A percentile compares a stretch with the other conserved stretches of the same genome.
These are phyloP conservation scores for Cheirogaleus medius DNA, from an alignment of 2,113 vertebrate species.

Conservation along the genomic window DNA sequence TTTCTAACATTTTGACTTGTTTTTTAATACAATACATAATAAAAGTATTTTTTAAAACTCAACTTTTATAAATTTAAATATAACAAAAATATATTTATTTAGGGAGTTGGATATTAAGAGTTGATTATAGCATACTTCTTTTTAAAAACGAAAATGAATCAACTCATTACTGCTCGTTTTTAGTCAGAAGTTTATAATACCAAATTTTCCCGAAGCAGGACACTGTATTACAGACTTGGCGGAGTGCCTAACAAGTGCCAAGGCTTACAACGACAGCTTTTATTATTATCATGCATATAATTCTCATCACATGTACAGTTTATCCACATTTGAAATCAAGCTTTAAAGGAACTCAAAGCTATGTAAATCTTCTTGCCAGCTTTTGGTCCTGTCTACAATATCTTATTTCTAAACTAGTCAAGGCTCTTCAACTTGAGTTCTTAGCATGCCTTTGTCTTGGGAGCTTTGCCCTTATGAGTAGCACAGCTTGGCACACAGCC, in stretches of 20 bases:
- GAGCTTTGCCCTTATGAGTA: constrained; percentile 34
- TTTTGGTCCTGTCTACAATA: not conserved
- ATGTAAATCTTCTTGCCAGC: not conserved
- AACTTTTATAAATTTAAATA: not conserved
- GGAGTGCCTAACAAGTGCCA: not conserved
- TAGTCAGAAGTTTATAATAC: not conserved
- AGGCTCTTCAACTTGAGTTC: constrained; percentile 32
- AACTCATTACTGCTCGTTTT: not conserved
- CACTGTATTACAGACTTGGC: not conserved
- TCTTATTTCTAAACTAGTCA: constrained; percentile 58
- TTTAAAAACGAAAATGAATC: constrained; percentile 25
- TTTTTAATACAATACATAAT: not conserved
- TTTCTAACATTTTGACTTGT: not conserved
- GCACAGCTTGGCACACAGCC: not conserved
- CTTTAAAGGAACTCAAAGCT: constrained; percentile 13
- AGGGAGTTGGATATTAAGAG: not conserved
- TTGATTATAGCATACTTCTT: not conserved
- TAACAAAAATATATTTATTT: not conserved
- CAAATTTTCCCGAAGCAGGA: not conserved
- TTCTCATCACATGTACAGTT: not conserved
- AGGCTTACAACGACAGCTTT: not conserved
- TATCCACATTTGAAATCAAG: constrained; percentile 7
- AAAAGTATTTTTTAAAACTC: not conserved
- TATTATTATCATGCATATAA: not conserved
- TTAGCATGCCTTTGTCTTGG: constrained; percentile 53